These are phyloP conservation scores for Neocrepidodera transversa DNA, from an alignment of 2,888 invertebrate genomes.

Conservation along the genomic window DNA sequence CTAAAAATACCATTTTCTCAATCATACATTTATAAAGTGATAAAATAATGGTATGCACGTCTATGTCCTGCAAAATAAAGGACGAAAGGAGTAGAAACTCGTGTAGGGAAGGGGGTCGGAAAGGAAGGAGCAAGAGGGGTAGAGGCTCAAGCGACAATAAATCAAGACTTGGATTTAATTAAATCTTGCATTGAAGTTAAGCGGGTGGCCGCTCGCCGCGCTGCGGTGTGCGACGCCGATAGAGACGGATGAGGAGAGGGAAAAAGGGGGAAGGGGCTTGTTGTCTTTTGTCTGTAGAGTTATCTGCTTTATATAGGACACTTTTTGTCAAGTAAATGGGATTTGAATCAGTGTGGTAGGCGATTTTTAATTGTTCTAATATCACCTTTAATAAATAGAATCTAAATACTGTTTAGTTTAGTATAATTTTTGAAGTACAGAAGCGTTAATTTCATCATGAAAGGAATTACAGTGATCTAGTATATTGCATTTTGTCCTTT, in stretches of 20 bases:
- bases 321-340: constrained; percentile 6
- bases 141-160: constrained; percentile 61
- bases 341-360: constrained; percentile 8
- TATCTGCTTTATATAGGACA: constrained; percentile 30
- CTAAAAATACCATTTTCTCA: no score
- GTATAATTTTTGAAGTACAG: no score
- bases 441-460: no score
- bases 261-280: constrained; percentile 22
- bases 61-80: constrained; percentile 7
- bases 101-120: not conserved
- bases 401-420: no score
- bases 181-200: constrained; percentile 65
- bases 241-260: constrained; percentile 31
- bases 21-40: not conserved
- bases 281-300: constrained; percentile 33
- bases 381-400: no score
- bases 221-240: constrained; percentile 56
- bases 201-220: constrained; percentile 62
- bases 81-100: constrained; percentile 20
- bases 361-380: not conserved
- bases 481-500: no score
- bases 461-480: no score
- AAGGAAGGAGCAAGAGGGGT: constrained; percentile 34
- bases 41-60: not conserved
- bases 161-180: constrained; percentile 65